Conservation (phyloP, 2,888 invertebrate species). For the Coleophora deauratella region DNA sequence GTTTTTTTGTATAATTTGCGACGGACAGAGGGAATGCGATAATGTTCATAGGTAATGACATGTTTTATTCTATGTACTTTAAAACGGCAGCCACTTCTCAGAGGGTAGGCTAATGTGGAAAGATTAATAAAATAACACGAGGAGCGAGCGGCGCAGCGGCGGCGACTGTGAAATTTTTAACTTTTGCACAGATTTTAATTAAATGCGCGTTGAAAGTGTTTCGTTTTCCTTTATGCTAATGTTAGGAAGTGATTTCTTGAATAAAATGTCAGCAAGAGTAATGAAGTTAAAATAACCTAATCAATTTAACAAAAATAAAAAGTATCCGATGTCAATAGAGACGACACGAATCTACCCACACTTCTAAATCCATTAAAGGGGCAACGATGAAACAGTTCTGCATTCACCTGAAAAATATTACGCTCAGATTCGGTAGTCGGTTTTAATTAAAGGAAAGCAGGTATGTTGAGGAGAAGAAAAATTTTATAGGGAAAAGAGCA, state of each 20-base stretch:
- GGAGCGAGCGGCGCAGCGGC: constrained; percentile 30
- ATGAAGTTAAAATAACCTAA: too few relatives aligned
- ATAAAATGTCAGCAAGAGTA: too few relatives aligned
- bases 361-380: too few relatives aligned
- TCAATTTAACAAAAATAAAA: too few relatives aligned
- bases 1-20: constrained; percentile 51
- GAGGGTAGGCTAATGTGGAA: constrained; percentile 31
- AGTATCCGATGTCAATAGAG: too few relatives aligned
- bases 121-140: constrained; percentile 11
- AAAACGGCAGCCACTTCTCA: constrained; percentile 28
- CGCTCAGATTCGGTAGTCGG: too few relatives aligned
- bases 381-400: too few relatives aligned
- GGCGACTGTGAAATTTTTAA: constrained; percentile 14
- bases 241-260: constrained; percentile 2
- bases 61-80: constrained; percentile 55
- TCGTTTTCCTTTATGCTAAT: constrained; percentile 11
- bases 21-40: constrained; percentile 42
- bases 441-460: too few relatives aligned
- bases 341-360: too few relatives aligned
- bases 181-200: neutral
- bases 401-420: too few relatives aligned
- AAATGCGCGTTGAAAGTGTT: constrained; percentile 6
- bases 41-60: constrained; percentile 60
- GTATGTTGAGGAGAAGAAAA: too few relatives aligned
- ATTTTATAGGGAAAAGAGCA: too few relatives aligned